phyloP scores from a whole-genome alignment of 2,888 invertebrate species.

The Meloe dianella region DNA sequence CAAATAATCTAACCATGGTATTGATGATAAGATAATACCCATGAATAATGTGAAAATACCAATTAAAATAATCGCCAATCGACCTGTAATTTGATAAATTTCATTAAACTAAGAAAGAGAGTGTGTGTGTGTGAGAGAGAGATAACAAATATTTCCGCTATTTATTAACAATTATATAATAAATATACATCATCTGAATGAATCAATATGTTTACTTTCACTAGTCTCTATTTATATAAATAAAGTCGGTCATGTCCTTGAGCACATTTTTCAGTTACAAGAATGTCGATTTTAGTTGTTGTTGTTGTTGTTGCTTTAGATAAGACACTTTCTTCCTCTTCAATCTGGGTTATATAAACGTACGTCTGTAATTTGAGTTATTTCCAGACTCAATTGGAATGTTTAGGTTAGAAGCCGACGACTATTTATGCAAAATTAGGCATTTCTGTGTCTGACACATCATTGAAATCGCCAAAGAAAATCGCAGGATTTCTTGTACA shows the following conservation, averaged over 20 bases:
- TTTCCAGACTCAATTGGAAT: no score
- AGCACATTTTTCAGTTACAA: background rate
- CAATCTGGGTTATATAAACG: background rate
- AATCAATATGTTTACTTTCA: background rate
- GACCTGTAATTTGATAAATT: slow-evolving; percentile 64
- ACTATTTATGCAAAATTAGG: no score
- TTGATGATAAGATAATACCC: slow-evolving; percentile 82
- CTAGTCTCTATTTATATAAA: background rate
- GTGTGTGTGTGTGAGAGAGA: background rate
- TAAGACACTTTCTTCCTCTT: background rate
- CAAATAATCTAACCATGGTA: slow-evolving; percentile 88
- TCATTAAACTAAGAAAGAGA: background rate
- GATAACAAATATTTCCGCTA: background rate
- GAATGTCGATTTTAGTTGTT: background rate
- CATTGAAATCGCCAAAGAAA: background rate
- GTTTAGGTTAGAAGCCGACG: no score
- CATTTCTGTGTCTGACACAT: background rate
- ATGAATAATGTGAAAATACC: slow-evolving; percentile 80
- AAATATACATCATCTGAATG: background rate
- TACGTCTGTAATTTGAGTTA: no score
- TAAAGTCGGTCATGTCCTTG: slow-evolving; percentile 1
- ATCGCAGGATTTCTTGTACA: no score
- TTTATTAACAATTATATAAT: background rate
- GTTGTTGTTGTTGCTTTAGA: background rate
- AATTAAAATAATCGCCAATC: slow-evolving; percentile 78